Evolutionary conservation across 1,140 invertebrate genomes (phyloP).

Genomic region (Cherax destructor): DNA sequence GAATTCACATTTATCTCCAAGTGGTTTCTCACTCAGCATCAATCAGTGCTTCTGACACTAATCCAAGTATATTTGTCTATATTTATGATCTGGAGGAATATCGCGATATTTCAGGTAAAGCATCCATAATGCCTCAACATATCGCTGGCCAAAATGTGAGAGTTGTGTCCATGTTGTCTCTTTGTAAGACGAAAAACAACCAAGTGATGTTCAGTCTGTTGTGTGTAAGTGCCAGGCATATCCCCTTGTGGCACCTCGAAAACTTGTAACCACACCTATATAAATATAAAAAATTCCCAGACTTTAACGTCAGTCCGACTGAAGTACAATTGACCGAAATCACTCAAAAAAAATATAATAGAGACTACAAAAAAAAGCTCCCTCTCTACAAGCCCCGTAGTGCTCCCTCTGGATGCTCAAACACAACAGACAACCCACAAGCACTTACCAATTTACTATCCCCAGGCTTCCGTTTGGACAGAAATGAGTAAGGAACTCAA

Average conservation of each 20-base stretch:
- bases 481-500: constrained; percentile 84
- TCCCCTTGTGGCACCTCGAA: not conserved
- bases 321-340: not conserved
- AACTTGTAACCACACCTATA: not conserved
- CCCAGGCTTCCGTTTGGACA: constrained; percentile 82
- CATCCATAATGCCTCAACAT: no score
- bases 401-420: constrained; percentile 13
- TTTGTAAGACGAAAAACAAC: not conserved
- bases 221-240: not conserved
- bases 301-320: not conserved
- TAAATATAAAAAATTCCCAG: not conserved
- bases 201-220: not conserved
- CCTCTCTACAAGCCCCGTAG: not conserved
- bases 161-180: not conserved
- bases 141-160: not conserved
- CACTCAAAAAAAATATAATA: not conserved
- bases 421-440: constrained; percentile 26
- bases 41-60: no score
- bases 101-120: no score
- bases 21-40: no score
- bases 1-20: no score
- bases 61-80: no score
- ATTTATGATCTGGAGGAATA: no score
- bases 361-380: not conserved
- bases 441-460: constrained; percentile 61